Evolutionary conservation across 2,113 vertebrate genomes (phyloP).

Genomic region (Protobothrops mucrosquamatus): DNA sequence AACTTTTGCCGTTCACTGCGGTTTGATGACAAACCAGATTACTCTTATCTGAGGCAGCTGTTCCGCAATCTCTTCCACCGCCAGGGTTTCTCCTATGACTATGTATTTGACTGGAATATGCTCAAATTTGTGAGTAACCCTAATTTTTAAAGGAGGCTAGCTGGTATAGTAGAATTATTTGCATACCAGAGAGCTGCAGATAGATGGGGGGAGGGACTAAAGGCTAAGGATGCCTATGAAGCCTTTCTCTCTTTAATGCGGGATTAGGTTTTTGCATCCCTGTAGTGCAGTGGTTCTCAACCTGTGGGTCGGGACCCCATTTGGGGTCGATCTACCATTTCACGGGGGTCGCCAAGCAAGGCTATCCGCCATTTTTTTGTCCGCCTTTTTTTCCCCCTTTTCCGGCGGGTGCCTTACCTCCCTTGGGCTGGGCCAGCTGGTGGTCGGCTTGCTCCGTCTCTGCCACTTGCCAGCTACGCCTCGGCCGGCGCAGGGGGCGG

Average conservation of each 20-base stretch:
- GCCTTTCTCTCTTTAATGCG: neutral
- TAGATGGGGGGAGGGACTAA: neutral
- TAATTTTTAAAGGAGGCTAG: neutral
- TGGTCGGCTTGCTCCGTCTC: too few relatives aligned
- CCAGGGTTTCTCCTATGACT: constrained; percentile 96
- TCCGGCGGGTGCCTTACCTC: too few relatives aligned
- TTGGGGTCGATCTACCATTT: too few relatives aligned
- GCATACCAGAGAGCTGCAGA: neutral
- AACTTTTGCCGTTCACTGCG: constrained; percentile 96
- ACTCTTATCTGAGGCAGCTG: constrained; percentile 94
- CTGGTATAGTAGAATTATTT: neutral
- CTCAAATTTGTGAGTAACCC: constrained; percentile 92
- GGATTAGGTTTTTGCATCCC: neutral
- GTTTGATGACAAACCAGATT: constrained; percentile 98
- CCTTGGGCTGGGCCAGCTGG: too few relatives aligned
- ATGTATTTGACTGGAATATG: constrained; percentile 99
- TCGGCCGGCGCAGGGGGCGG: too few relatives aligned
- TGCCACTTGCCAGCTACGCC: too few relatives aligned
- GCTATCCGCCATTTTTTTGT: too few relatives aligned
- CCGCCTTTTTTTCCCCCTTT: too few relatives aligned
- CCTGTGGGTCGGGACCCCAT: too few relatives aligned
- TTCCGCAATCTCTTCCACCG: constrained; percentile 97
- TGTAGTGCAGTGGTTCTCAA: neutral
- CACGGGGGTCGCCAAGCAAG: too few relatives aligned
- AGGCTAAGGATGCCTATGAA: neutral